phyloP scores from a whole-genome alignment of 2,113 vertebrate species.

The Strix uralensis region DNA sequence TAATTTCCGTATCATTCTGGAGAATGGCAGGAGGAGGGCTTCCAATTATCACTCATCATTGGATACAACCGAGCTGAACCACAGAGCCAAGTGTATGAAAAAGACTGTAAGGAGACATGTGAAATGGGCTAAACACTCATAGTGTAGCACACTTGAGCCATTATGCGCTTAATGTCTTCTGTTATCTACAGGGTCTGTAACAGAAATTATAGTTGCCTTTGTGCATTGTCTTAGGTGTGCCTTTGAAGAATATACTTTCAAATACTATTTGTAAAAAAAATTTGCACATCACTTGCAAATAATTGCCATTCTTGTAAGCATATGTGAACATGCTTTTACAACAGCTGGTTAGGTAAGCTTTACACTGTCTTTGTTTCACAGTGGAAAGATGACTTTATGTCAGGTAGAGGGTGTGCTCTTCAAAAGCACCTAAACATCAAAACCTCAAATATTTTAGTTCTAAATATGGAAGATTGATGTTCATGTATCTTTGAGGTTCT shows the following conservation, averaged over 20 bases:
- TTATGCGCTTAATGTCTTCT: neutral
- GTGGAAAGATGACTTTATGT: neutral
- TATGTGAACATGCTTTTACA: neutral
- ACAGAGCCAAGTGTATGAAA: neutral
- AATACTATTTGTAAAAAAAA: neutral
- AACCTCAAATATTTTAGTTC: neutral
- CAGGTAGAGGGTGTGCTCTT: neutral
- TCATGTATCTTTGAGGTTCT: neutral
- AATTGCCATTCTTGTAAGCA: neutral
- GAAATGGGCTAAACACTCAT: neutral
- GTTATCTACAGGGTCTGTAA: neutral
- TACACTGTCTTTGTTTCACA: neutral
- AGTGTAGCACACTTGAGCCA: neutral
- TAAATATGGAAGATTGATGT: neutral
- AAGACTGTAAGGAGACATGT: neutral
- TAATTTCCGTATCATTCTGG: conserved; percentile 69
- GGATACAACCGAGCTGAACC: neutral
- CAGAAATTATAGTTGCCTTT: neutral
- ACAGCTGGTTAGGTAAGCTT: neutral
- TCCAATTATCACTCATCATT: conserved; percentile 64
- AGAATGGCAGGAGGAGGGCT: conserved; percentile 60
- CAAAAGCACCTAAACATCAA: neutral
- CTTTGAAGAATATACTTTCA: neutral
- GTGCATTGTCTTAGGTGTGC: neutral
- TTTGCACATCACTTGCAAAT: neutral